phyloP scores from a whole-genome alignment of 2,797 vertebrate species.

The Lepilemur ruficaudatus region DNA sequence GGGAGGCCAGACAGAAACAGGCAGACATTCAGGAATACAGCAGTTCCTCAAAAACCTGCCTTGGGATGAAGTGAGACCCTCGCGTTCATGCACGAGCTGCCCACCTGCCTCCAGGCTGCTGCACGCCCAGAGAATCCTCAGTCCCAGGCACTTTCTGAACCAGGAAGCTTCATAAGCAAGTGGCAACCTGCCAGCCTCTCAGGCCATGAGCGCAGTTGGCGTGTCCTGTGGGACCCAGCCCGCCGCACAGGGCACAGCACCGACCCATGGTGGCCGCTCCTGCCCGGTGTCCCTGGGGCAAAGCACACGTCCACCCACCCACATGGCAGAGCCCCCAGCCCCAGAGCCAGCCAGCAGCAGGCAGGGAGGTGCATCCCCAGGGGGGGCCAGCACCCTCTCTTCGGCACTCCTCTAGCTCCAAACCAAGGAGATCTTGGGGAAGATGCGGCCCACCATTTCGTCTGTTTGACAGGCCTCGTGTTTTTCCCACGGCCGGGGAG shows the following conservation, averaged over 20 bases:
- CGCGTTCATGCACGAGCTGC: accelerated
- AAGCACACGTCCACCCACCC: background rate
- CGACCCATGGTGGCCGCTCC: background rate
- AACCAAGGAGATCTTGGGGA: background rate
- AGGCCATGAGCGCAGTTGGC: background rate
- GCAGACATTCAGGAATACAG: background rate
- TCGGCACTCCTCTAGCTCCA: background rate
- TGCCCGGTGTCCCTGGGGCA: background rate
- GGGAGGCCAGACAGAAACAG: accelerated
- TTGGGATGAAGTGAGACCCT: background rate
- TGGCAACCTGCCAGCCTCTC: background rate
- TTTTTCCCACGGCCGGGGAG: accelerated
- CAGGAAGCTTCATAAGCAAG: background rate
- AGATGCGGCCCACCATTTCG: background rate
- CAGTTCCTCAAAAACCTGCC: background rate
- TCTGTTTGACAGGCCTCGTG: background rate
- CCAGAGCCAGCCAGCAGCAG: background rate
- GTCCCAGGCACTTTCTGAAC: background rate
- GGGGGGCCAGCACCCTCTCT: background rate
- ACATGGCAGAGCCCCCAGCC: background rate
- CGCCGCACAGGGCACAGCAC: background rate
- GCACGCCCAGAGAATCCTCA: background rate
- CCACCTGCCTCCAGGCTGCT: background rate
- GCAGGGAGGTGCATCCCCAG: background rate
- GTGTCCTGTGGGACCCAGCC: background rate